Evolutionary conservation across 2,113 vertebrate genomes (phyloP), one percentile per base, ranked within the genome.

Genomic region (Cynopterus brachyotis): DNA sequence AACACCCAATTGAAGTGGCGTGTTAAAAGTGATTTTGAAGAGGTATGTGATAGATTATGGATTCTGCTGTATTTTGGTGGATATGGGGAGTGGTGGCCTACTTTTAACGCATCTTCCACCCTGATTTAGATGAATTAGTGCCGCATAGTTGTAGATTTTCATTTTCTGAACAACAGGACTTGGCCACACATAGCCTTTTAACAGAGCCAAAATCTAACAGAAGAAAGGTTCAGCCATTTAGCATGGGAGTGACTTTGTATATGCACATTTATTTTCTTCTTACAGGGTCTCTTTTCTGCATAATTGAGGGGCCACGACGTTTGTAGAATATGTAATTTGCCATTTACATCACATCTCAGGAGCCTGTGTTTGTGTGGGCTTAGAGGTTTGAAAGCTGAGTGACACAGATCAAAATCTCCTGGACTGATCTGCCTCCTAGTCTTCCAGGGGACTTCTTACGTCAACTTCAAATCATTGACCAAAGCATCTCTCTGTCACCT

Each of bases 1-100:
- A 22, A 12, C 0, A 7, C 16, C 81, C 5, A 9, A 2, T 12
- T 22, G 50, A 66, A 12, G 55, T 9, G 4, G 16, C 42, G 0
- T 22, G 16, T 55, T 83, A 40, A 9, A 78, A 89, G 79, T 60
- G 42, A 78, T 37, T 79, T 16, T 12, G 8, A 24, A 16, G 35
- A 6, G 1, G 32, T 35, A 0, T 0, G 0, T 0, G 30, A 24
- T 13, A 12, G 28, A 13, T 35, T 12, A 59, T 1, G 0, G 47
- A 45, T 19, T 35, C 19, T 22, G 64, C 53, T 45, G 30, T n/a
- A 0, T 24, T 64, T 89, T 13, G 32, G 67, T 8, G 16, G 45
- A 2, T 1, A 2, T 10, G 7, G 30, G 59, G 13, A 19, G 22
- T 12, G 15, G 22, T 73, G 59, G 20, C n/a, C 94, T 66, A 5